Base-by-base conservation (phyloP, 2,113 vertebrate genomes). In the Toxotes chatareus region DNA sequence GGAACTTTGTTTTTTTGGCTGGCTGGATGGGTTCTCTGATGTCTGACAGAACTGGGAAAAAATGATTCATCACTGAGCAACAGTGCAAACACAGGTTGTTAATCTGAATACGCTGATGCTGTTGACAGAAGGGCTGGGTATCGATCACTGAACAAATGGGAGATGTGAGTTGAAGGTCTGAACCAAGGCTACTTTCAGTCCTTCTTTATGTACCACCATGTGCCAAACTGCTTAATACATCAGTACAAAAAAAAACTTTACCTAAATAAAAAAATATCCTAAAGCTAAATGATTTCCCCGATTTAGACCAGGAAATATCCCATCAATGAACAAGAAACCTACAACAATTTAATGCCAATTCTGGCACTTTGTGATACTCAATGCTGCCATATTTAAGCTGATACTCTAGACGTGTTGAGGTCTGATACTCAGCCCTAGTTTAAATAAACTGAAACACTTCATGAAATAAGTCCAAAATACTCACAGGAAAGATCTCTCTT, bases 401-500 rank as follows among this genome's bases (percentile, higher is more conserved):
- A 80, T 31, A 40, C 19, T 59, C 7, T 40, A 9, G 21, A 75
- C 36, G 36, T 40, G 6, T 21, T 63, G 31, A 10, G 42, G 64
- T 68, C 62, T 49, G 67, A 23, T 67, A 46, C 66, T 27, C 57
- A 1, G 70, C 63, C 36, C 42, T 5, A 19, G 34, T 55, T 71
- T 34, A 51, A 69, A 80, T 23, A 62, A 74, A 55, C 10, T 74
- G 57, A 73, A 78, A 66, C 42, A 14, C 10, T 2, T 38, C 10
- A 53, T 17, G 13, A n/a, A 64, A 40, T 21, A 42, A 27, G 19
- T 16, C 36, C 53, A 38, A 17, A 67, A 59, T 56, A 94, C 98
- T 98, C 95, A 99, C 98, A 98, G 84, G 97, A 96, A 55, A 98
- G 93, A 66, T 98, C 98, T 93, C 97, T 96, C 93, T 98, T 99